Evolutionary conservation across 53 echinoderm and acorn worm species (phyloP).

Genomic region (Holothuria leucospilota): DNA sequence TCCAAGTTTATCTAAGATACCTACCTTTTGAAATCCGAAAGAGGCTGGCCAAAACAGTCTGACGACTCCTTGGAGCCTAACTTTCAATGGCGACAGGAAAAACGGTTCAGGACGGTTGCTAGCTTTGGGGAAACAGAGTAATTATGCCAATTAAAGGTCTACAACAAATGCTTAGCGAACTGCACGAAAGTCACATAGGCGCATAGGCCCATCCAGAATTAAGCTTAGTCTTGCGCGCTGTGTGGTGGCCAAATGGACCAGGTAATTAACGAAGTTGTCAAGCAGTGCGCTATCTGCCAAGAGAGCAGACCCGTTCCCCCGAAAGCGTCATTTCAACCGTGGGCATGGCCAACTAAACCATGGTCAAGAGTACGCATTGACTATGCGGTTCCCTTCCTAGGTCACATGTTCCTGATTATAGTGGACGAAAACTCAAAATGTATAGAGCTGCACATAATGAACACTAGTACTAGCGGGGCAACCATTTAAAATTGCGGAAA

Average conservation of each 20-base stretch:
- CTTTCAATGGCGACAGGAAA: slow-evolving; percentile 35
- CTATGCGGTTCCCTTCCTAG: no score
- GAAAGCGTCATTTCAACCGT: slow-evolving; percentile 65
- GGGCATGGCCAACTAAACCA: slow-evolving; percentile 67
- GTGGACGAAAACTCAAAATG: slow-evolving; percentile 72
- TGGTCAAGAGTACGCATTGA: slow-evolving; percentile 65
- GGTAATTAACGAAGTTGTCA: slow-evolving; percentile 46
- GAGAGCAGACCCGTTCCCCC: slow-evolving; percentile 16
- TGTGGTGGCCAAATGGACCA: slow-evolving; percentile 71
- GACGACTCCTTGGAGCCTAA: neutral
- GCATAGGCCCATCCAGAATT: no score
- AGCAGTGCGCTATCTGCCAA: no score
- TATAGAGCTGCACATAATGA: slow-evolving; percentile 52
- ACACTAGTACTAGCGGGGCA: neutral
- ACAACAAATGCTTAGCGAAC: slow-evolving; percentile 33
- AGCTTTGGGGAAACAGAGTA: slow-evolving; percentile 51
- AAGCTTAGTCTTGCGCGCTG: slow-evolving; percentile 63
- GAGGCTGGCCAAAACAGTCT: no score
- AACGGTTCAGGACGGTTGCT: slow-evolving; percentile 54
- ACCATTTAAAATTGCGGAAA: no score
- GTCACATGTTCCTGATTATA: no score
- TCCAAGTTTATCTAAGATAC: no score
- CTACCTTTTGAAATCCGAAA: no score
- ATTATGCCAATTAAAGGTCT: slow-evolving; percentile 38
- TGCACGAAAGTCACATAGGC: slow-evolving; percentile 29